Base-by-base conservation (phyloP, 2,797 vertebrate species). In the Champsocephalus gunnari region DNA sequence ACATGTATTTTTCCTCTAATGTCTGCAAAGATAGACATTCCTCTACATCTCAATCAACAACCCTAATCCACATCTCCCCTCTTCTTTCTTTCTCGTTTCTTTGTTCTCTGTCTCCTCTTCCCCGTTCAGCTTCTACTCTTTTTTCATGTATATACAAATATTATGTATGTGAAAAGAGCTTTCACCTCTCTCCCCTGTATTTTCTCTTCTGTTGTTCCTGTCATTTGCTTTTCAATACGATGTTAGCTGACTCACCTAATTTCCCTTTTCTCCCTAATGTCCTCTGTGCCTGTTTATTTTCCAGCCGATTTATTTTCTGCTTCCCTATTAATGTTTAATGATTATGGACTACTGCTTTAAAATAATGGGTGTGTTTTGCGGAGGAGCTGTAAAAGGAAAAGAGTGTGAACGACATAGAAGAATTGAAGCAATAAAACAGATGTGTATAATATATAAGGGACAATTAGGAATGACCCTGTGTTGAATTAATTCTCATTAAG, bases 11-110 rank as follows among this genome's bases (percentile, higher is more conserved):
- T 75, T 70, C 56, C 24, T 81, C 21, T 64, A 43, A 83, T 79
- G 82, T 88, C 87, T 88, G 77, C 54, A 78, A 70, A 83, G 56
- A 80, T 14, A 3, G 34, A 34, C 44, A 16, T 76, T 85, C 79
- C 62, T 70, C 45, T n/a, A 56, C 64, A 38, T 79, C 59, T 78
- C 75, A 49, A 55, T 84, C 73, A 82, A 21, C 70, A 75, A 32
- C 44, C 68, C 57, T 44, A 59, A 64, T 83, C 71, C 17, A 43
- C 45, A 47, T 56, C 56, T 66, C 14, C 12, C 28, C 24, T 56
- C 55, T 16, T 76, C 53, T 71, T 28, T 57, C 47, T 51, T 34
- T 62, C 41, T 82, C 4, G 0, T 61, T 45, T 68, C 14, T 69
- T 3, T 67, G 32, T 53, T 63, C 21, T 66, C 48, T 55, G 12